Base-by-base conservation (phyloP, 2,113 vertebrate species). In the Parus major region DNA sequence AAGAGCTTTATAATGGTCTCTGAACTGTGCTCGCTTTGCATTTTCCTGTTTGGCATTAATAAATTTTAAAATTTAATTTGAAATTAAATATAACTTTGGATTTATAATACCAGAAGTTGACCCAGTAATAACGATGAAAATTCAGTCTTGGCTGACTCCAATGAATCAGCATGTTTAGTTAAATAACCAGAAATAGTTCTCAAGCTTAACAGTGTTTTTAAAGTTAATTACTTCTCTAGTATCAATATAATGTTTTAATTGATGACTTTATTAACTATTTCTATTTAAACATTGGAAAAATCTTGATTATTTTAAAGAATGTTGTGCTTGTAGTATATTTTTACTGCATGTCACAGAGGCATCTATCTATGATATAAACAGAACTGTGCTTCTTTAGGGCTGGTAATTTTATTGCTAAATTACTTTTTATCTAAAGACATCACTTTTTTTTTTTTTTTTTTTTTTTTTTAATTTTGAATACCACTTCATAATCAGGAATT, bases 31-130 rank as follows among this genome's bases (percentile, higher is more conserved):
- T 92, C 83, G 72, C 72, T 93, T 92, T 92, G 39, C 47, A 33
- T 94, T 90, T 97, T 91, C 60, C 36, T 80, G 41, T 86, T 94
- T 94, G 57, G 11, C 18, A 61, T 72, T 77, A 72, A 76, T 88
- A 77, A 24, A 12, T 66, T 65, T 72, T 66, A 19, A 10, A 65
- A 36, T 71, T 57, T 52, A 33, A 65, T 83, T 90, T 88, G 15
- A 91, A 91, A 18, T 66, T 2, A 69, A 23, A 80, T 80, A 18
- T 50, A 80, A 65, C 47, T 86, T 73, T 77, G 35, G 44, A 59
- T 49, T 90, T 86, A 50, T 6, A 57, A 39, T 87, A 39, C 69
- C n/a, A 91, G 71, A 88, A 95, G 60, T 27, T 66, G 66, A 90
- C 75, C 46, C 49, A 63, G 55, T 85, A 91, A 57, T 72, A 60